phyloP scores from a whole-genome alignment of 2,797 vertebrate genomes.

The Labeo calbasu region DNA sequence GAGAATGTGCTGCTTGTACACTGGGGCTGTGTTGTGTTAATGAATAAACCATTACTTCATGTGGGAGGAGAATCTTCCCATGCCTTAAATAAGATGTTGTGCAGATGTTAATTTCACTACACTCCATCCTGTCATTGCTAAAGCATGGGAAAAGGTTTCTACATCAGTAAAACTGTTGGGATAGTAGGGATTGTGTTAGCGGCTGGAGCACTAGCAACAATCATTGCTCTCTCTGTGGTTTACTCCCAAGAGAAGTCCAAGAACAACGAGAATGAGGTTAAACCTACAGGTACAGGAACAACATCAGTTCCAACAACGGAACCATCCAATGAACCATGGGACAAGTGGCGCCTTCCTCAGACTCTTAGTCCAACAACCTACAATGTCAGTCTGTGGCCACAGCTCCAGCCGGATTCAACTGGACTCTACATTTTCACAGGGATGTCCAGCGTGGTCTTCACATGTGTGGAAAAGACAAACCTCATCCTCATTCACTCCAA shows the following conservation, averaged over 20 bases:
- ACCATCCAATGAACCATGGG: conserved; percentile 73
- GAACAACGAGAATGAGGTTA: conserved; percentile 52
- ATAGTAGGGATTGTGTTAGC: conserved; percentile 76
- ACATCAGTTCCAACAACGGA: conserved; percentile 68
- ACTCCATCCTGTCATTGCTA: conserved; percentile 39
- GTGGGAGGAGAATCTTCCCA: conserved; percentile 55
- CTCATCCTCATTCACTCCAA: conserved; percentile 90
- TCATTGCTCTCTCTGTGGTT: conserved; percentile 86
- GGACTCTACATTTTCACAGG: conserved; percentile 77
- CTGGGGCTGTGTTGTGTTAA: conserved; percentile 62
- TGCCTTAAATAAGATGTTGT: conserved; percentile 52
- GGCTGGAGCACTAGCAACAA: conserved; percentile 77
- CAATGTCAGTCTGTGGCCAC: conserved; percentile 75
- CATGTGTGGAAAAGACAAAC: conserved; percentile 68
- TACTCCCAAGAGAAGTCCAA: conserved; percentile 83
- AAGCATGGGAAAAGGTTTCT: conserved; percentile 90
- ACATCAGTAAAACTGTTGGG: conserved; percentile 83
- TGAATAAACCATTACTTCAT: conserved; percentile 68
- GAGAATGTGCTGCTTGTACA: conserved; percentile 2
- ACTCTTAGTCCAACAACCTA: conserved; percentile 74
- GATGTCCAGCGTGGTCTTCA: conserved; percentile 74
- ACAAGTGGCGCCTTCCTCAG: conserved; percentile 74
- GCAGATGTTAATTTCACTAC: conserved; percentile 42
- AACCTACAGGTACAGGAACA: conserved; percentile 43
- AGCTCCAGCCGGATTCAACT: background rate